Evolutionary conservation across 2,888 invertebrate species (phyloP).

Genomic region (Beris chalybata): DNA sequence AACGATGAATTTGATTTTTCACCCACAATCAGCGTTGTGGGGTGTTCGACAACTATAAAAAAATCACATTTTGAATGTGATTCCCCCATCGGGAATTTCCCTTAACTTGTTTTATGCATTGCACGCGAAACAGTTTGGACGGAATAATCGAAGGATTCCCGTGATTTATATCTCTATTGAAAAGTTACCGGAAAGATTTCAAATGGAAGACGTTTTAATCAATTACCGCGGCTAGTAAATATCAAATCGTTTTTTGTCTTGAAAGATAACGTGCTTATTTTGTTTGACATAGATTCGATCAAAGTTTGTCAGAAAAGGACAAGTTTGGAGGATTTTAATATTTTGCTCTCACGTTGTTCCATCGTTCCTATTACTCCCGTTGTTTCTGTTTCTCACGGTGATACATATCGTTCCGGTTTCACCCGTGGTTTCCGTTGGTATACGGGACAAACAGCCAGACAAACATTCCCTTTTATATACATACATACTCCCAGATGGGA

Average conservation of each 20-base stretch:
- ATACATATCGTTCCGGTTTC: too few relatives aligned
- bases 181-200: conserved; percentile 39
- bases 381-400: too few relatives aligned
- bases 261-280: conserved; percentile 54
- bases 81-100: conserved; percentile 76
- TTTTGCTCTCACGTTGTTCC: too few relatives aligned
- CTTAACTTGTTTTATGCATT: conserved; percentile 68
- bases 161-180: conserved; percentile 62
- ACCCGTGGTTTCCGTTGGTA: too few relatives aligned
- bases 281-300: conserved; percentile 51
- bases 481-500: too few relatives aligned
- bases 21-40: conserved; percentile 75
- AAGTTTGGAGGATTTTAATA: background rate
- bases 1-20: conserved; percentile 83
- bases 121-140: conserved; percentile 77
- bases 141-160: conserved; percentile 76
- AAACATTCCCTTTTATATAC: too few relatives aligned
- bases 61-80: conserved; percentile 65
- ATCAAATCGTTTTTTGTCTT: conserved; percentile 54
- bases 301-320: background rate
- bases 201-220: background rate
- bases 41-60: conserved; percentile 81
- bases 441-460: too few relatives aligned
- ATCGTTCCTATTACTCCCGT: too few relatives aligned
- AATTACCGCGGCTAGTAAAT: conserved; percentile 68